These are phyloP conservation scores for Sorex maritimensis DNA, from an alignment of 2,797 vertebrate genomes.

Conservation along the genomic window DNA sequence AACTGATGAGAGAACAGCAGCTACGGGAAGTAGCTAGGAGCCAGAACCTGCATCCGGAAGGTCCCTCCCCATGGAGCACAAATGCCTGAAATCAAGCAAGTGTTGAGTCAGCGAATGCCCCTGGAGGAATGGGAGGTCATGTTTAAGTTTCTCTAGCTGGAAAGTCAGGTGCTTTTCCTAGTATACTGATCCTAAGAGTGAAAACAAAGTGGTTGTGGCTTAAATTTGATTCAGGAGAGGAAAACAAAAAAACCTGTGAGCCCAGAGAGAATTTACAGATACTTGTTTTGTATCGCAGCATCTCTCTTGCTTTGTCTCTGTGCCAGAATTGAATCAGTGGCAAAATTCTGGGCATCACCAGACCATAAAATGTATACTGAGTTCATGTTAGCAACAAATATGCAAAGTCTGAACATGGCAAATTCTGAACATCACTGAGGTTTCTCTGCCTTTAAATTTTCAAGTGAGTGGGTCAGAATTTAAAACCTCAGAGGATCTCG, in stretches of 20 bases:
- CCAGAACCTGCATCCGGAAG: neutral
- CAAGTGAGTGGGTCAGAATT: neutral
- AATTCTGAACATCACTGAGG: neutral
- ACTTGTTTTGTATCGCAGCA: neutral
- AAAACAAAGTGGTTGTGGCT: neutral
- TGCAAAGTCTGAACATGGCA: neutral
- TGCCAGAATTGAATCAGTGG: neutral
- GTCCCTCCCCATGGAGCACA: neutral
- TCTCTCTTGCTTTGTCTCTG: neutral
- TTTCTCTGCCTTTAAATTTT: conserved; percentile 29
- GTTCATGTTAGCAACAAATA: neutral
- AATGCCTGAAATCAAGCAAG: neutral
- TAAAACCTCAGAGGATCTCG: neutral
- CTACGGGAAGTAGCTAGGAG: neutral
- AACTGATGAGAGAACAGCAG: neutral
- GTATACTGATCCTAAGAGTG: neutral
- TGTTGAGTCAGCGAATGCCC: neutral
- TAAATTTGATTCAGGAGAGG: neutral
- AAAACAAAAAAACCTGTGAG: neutral
- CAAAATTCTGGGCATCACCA: neutral
- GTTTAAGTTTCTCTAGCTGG: neutral
- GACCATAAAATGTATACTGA: neutral
- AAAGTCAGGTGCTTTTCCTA: conserved; percentile 2
- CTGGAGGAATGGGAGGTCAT: neutral
- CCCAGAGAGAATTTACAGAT: neutral